phyloP scores from a whole-genome alignment of 2,888 invertebrate species.

The Phalera bucephala region DNA sequence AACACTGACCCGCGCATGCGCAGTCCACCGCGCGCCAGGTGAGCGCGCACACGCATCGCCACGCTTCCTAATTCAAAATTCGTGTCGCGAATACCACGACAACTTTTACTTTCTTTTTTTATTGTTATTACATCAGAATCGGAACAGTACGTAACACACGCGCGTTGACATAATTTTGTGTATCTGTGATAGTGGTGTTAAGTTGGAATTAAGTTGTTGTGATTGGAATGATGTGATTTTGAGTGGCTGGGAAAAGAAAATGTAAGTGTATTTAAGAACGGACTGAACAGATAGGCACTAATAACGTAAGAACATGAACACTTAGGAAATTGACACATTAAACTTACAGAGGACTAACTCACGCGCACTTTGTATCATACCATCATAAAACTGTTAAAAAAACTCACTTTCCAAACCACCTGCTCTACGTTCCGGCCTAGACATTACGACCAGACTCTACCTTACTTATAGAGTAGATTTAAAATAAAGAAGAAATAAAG shows the following conservation, averaged over 20 bases:
- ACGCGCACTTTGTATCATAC: too few species aligned
- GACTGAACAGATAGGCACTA: too few species aligned
- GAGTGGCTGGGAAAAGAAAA: conserved; percentile 17
- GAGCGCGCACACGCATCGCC: conserved; percentile 48
- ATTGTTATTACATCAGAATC: conserved; percentile 40
- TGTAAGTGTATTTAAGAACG: neutral
- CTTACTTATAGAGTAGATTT: too few species aligned
- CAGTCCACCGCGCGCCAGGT: conserved; percentile 66
- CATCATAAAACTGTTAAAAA: too few species aligned
- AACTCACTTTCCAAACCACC: too few species aligned
- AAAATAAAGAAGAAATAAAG: too few species aligned
- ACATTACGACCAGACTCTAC: too few species aligned
- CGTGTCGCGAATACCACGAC: conserved; percentile 29
- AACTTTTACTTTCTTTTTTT: conserved; percentile 57
- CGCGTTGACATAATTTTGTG: conserved; percentile 27
- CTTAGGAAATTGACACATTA: too few species aligned
- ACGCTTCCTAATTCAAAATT: conserved; percentile 36
- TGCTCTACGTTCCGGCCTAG: too few species aligned
- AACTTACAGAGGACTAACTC: too few species aligned
- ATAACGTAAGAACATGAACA: too few species aligned
- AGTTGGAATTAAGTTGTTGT: conserved; percentile 19
- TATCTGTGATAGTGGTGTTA: conserved; percentile 13
- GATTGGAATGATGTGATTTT: conserved; percentile 30
- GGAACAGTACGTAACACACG: conserved; percentile 33
- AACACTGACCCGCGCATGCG: conserved; percentile 33